A percentile compares a stretch with the other conserved stretches of the same genome.
phyloP scores from a whole-genome alignment of 2,797 vertebrate genomes.

The Hapalemur alaotrensis region DNA sequence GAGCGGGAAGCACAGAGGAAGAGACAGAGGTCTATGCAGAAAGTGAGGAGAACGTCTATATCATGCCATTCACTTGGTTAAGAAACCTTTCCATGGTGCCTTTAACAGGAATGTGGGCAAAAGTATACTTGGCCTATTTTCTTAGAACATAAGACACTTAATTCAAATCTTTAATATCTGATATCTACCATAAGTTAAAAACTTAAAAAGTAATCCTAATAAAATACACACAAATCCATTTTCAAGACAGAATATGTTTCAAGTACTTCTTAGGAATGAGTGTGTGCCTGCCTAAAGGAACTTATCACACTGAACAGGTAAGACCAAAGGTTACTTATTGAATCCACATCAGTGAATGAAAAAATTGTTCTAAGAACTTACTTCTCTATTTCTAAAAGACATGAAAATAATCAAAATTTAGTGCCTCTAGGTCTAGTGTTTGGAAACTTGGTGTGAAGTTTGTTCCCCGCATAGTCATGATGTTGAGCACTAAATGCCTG shows the following conservation, averaged over 20 bases:
- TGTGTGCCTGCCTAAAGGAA: slow-evolving; percentile 1
- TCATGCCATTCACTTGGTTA: background rate
- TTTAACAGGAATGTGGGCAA: background rate
- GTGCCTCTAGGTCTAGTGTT: background rate
- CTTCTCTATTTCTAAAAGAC: slow-evolving; percentile 14
- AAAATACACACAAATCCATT: slow-evolving; percentile 35
- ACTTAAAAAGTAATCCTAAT: background rate
- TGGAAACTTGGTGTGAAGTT: background rate
- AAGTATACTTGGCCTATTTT: background rate
- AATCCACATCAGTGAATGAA: background rate
- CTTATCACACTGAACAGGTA: background rate
- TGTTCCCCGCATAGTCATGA: background rate
- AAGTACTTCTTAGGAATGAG: slow-evolving; percentile 33
- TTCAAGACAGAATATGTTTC: slow-evolving; percentile 38
- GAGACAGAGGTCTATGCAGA: background rate
- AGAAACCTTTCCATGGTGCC: background rate
- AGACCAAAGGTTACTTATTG: background rate
- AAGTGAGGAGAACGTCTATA: background rate
- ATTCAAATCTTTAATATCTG: background rate
- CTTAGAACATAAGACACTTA: slow-evolving; percentile 19
- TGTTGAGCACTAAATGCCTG: background rate
- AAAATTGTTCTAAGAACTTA: background rate
- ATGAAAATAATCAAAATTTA: background rate
- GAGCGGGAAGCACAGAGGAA: background rate
- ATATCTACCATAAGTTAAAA: background rate